Percentiles rank a stretch among this genome's conserved stretches.
Conservation (phyloP, 2,113 vertebrate species). For the Brachypteracias leptosomus region DNA sequence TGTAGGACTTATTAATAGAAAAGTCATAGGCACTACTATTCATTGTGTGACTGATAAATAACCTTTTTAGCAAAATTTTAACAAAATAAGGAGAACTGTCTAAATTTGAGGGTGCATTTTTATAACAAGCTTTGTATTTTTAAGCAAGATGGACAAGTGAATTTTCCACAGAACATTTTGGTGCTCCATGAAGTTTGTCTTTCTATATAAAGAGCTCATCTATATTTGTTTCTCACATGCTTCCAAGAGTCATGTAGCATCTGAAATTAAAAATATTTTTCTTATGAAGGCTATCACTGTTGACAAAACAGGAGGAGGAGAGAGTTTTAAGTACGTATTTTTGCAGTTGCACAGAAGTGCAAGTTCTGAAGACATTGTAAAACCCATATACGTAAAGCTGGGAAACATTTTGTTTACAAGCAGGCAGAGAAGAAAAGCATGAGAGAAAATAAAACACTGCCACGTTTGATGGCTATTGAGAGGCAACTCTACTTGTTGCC, state of each 20-base stretch:
- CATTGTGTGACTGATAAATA: neutral
- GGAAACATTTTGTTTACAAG: neutral
- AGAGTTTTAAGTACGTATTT: neutral
- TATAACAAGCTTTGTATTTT: neutral
- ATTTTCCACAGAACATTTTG: neutral
- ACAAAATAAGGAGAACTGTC: neutral
- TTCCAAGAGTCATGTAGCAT: constrained; percentile 38
- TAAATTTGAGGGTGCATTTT: neutral
- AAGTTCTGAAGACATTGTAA: neutral
- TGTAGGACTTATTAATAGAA: neutral
- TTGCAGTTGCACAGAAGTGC: neutral
- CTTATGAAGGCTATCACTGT: neutral
- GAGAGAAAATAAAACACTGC: neutral
- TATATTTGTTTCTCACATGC: constrained; percentile 35
- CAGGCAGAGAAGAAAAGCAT: neutral
- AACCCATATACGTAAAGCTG: neutral
- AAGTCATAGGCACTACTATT: neutral
- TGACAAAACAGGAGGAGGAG: neutral
- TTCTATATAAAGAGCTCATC: constrained; percentile 4
- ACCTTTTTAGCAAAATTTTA: neutral
- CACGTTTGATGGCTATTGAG: neutral
- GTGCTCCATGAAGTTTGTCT: constrained; percentile 14
- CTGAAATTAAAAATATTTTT: constrained; percentile 40
- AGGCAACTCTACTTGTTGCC: neutral
- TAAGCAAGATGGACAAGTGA: neutral